Evolutionary conservation across 2,888 invertebrate species (phyloP).

Genomic region (Nebria brevicollis): DNA sequence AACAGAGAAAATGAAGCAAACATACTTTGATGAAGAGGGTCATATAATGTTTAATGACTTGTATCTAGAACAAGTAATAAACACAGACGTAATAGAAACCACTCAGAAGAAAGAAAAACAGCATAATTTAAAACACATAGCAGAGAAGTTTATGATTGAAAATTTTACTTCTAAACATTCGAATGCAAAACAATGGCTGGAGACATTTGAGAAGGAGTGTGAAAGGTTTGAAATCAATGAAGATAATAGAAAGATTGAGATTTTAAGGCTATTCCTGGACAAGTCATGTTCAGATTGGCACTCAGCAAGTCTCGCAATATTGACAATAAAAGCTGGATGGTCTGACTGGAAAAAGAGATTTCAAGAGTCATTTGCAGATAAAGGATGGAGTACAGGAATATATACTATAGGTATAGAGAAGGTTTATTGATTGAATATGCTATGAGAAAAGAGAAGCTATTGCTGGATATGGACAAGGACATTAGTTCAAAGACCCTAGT

Average conservation of each 20-base stretch:
- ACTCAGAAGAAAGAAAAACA: slow-evolving; percentile 41
- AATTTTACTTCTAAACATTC: slow-evolving; percentile 44
- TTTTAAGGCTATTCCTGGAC: slow-evolving; percentile 29
- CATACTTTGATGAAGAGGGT: slow-evolving; percentile 49
- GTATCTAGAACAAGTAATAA: slow-evolving; percentile 48
- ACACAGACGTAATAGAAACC: slow-evolving; percentile 46
- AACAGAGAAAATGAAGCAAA: slow-evolving; percentile 48
- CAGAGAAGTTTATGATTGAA: slow-evolving; percentile 17
- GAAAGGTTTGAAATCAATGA: too few relatives aligned
- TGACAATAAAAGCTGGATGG: slow-evolving; percentile 25
- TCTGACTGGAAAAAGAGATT: slow-evolving; percentile 48
- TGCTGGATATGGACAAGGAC: slow-evolving; percentile 51
- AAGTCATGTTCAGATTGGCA: slow-evolving; percentile 50
- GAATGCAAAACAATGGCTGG: slow-evolving; percentile 49
- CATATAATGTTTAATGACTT: slow-evolving; percentile 50
- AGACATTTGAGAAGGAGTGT: slow-evolving; percentile 41
- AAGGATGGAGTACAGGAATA: slow-evolving; percentile 50
- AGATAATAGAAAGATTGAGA: not conserved
- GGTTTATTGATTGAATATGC: slow-evolving; percentile 52
- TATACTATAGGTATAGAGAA: slow-evolving; percentile 51
- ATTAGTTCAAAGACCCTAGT: slow-evolving; percentile 49
- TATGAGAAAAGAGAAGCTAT: slow-evolving; percentile 51
- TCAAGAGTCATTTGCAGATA: slow-evolving; percentile 51
- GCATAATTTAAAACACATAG: slow-evolving; percentile 9
- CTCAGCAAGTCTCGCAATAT: slow-evolving; percentile 48